Conservation (phyloP, 2,888 invertebrate species). For the Gari tellinella region DNA sequence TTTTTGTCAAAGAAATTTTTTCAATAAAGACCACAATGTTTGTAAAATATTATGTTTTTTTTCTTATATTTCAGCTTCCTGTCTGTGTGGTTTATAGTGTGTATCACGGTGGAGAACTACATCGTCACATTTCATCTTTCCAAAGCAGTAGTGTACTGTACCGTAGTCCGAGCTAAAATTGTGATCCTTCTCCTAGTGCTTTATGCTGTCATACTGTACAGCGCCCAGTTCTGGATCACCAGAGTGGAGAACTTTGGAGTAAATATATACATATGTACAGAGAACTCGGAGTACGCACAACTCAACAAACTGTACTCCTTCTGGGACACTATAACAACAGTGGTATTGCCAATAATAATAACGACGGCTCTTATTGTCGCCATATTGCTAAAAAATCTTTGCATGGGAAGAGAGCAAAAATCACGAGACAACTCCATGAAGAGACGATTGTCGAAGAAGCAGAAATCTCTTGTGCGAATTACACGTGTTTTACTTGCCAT, state of each 20-base stretch:
- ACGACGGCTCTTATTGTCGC: slow-evolving; percentile 68
- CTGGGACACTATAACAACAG: slow-evolving; percentile 66
- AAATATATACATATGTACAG: slow-evolving; percentile 58
- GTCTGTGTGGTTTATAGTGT: slow-evolving; percentile 92
- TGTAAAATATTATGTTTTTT: too few species aligned
- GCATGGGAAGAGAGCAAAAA: slow-evolving; percentile 32
- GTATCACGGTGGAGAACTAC: slow-evolving; percentile 93
- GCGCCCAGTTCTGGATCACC: slow-evolving; percentile 64
- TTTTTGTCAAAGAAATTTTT: too few species aligned
- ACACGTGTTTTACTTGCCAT: slow-evolving; percentile 75
- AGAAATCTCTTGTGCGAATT: slow-evolving; percentile 68
- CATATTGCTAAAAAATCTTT: slow-evolving; percentile 64
- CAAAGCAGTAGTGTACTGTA: slow-evolving; percentile 67
- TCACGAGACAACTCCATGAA: slow-evolving; percentile 40
- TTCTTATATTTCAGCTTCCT: slow-evolving; percentile 67
- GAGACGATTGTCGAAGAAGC: slow-evolving; percentile 64
- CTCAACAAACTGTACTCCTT: slow-evolving; percentile 64
- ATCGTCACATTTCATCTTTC: slow-evolving; percentile 84
- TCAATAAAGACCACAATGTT: too few species aligned
- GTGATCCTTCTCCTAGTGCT: slow-evolving; percentile 60
- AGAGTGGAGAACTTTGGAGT: slow-evolving; percentile 30
- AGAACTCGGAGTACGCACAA: slow-evolving; percentile 48
- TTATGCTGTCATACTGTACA: slow-evolving; percentile 56
- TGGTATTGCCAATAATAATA: slow-evolving; percentile 67
- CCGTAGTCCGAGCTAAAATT: slow-evolving; percentile 64